Evolutionary conservation across 35 echinoderm and acorn worm species (phyloP), one percentile per base, ranked within the genome.

Genomic region (Ophioderma brevispina): DNA sequence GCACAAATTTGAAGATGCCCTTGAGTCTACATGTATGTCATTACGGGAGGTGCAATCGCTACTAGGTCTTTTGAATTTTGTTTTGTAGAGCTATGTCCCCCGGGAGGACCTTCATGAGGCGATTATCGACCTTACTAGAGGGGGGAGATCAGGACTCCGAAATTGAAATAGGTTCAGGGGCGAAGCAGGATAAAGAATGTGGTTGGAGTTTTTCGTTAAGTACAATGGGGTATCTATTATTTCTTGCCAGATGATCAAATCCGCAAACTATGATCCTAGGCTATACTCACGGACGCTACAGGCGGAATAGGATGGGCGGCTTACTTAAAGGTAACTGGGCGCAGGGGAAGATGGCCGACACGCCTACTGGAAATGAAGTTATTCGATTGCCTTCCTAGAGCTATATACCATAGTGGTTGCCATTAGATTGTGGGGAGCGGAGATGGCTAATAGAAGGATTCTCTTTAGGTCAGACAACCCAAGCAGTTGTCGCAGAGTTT

Each of bases 401-500:
- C 38, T 88, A 6, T 89, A 40, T 42, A 40, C 77, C 5, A 41
- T 89, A 6, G 33, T 81, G 0, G 33, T 89, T 55, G 87, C 64
- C 10, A 3, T 89, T 10, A 30, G 33, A 36, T 56, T 78, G 15
- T 89, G 87, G 87, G 87, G 28, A 31, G 17, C 38, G 2, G 0
- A 80, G 8, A 31, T 89, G 3, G 76, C 77, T 21, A 78, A 78
- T 38, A 39, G 46, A 37, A 46, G 40, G 25, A 80, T 78, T 40
- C 0, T 91, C 37, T 91, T 91, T 86, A 87, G 89, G 81, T 85
- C 81, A 52, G 89, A 91, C 37, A 91, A 88, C 32, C n/a, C 64
- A 88, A 46, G 35, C 91, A 32, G 84, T 93, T 0, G 85, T 88
- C 0, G 25, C 46, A 1, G 33, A 82, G 17, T 64, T 93, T 25